These are phyloP conservation scores for Poicephalus gulielmi DNA, from an alignment of 2,113 vertebrate species.

Conservation along the genomic window DNA sequence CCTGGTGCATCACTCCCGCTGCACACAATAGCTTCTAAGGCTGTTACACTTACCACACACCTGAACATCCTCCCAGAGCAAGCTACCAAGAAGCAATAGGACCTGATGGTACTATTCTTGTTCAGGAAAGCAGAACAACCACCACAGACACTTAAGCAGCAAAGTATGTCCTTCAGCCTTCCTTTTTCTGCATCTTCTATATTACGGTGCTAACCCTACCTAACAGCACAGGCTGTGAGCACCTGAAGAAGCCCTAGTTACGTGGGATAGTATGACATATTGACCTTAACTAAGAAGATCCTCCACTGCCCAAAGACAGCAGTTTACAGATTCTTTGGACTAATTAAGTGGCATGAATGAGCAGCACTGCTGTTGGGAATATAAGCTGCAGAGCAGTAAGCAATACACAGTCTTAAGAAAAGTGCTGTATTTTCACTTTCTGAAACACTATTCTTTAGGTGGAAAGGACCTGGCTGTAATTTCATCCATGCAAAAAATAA, in stretches of 20 bases:
- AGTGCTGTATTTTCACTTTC: background rate
- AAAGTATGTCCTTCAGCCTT: background rate
- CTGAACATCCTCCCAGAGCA: background rate
- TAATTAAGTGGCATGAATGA: background rate
- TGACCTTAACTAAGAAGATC: background rate
- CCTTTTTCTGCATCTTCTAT: background rate
- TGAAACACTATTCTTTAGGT: background rate
- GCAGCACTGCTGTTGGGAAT: background rate
- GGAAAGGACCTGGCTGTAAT: background rate
- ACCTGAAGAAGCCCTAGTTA: background rate
- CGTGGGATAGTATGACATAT: background rate
- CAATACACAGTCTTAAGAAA: background rate
- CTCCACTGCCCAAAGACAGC: background rate
- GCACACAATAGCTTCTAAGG: background rate
- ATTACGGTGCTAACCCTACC: background rate
- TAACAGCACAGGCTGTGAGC: background rate
- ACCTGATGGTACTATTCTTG: background rate
- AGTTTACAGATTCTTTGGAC: background rate
- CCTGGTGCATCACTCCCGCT: background rate
- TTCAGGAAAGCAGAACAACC: background rate
- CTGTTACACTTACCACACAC: background rate
- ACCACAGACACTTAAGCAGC: background rate
- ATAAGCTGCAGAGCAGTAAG: background rate
- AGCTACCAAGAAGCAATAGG: background rate
- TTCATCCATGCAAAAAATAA: background rate